Evolutionary conservation across 2,113 vertebrate genomes (phyloP).

Genomic region (Nerophis lumbriciformis): DNA sequence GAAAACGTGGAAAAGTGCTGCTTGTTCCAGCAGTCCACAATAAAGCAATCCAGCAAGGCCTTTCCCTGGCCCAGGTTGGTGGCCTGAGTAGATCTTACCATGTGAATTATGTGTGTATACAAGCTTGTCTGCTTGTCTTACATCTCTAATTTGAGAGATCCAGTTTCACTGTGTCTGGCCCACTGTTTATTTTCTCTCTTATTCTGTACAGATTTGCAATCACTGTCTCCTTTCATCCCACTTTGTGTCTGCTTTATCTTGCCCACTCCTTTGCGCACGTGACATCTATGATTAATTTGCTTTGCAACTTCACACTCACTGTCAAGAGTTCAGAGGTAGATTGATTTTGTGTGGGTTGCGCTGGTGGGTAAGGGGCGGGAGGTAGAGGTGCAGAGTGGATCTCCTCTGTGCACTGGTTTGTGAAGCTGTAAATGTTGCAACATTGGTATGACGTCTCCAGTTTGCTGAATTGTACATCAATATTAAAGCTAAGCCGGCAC

Average conservation of each 20-base stretch:
- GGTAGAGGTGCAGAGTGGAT: neutral
- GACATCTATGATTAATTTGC: slow-evolving; percentile 56
- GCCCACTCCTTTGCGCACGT: slow-evolving; percentile 14
- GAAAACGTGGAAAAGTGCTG: slow-evolving; percentile 15
- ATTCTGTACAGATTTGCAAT: slow-evolving; percentile 54
- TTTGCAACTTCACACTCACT: slow-evolving; percentile 38
- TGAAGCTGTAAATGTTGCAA: slow-evolving; percentile 45
- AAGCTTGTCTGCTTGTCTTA: slow-evolving; percentile 16
- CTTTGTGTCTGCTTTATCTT: slow-evolving; percentile 28
- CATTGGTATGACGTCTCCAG: slow-evolving; percentile 47
- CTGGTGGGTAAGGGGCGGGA: neutral
- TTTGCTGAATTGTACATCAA: slow-evolving; percentile 63
- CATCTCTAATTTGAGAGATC: slow-evolving; percentile 26
- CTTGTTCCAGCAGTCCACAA: slow-evolving; percentile 7
- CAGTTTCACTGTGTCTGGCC: slow-evolving; percentile 44
- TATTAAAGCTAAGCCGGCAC: slow-evolving; percentile 67
- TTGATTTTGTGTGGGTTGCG: neutral
- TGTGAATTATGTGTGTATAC: slow-evolving; percentile 8
- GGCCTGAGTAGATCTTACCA: neutral
- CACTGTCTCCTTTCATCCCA: slow-evolving; percentile 52
- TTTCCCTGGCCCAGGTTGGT: neutral
- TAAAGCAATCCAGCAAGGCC: neutral
- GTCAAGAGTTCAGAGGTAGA: slow-evolving; percentile 6
- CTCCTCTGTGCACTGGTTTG: slow-evolving; percentile 14
- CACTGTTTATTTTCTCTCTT: slow-evolving; percentile 55